A percentile compares a stretch with the other conserved stretches of the same genome.
These are phyloP conservation scores for Adoxophyes honmai DNA, from an alignment of 1,140 invertebrate species.

Conservation along the genomic window DNA sequence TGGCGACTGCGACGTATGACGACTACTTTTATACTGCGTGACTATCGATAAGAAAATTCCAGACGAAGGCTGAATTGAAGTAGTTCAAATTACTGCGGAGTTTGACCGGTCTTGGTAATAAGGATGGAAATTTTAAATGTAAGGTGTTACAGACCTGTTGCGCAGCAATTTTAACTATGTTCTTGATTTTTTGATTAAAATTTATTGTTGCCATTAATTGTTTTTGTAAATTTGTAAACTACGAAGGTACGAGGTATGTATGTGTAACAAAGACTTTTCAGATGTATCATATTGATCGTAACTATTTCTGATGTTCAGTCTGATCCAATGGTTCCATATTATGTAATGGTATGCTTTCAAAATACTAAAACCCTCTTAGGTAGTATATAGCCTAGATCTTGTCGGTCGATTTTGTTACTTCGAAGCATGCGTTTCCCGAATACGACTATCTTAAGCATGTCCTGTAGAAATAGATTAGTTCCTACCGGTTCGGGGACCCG, in stretches of 20 bases:
- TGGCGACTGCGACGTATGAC: too few relatives aligned
- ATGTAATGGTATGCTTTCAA: conserved; percentile 46
- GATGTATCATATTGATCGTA: not conserved
- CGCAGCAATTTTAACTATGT: too few relatives aligned
- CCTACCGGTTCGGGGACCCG: conserved; percentile 27
- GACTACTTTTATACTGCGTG: too few relatives aligned
- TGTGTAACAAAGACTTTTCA: not conserved
- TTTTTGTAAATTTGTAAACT: too few relatives aligned
- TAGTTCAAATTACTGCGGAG: too few relatives aligned
- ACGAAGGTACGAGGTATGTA: conserved; percentile 18
- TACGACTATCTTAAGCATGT: conserved; percentile 56
- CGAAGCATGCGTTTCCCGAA: conserved; percentile 52
- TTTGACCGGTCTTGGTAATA: too few relatives aligned
- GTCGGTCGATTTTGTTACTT: conserved; percentile 34
- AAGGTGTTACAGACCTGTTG: too few relatives aligned
- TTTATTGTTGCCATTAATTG: too few relatives aligned
- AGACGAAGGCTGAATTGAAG: too few relatives aligned
- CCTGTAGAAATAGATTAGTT: conserved; percentile 39
- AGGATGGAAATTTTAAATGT: too few relatives aligned
- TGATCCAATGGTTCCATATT: conserved; percentile 47
- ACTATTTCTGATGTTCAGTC: conserved; percentile 37
- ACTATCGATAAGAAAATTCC: too few relatives aligned
- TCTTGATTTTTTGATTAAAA: too few relatives aligned
- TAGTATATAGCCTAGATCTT: conserved; percentile 45
- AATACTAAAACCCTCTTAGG: conserved; percentile 49